Conservation (phyloP, 2,113 vertebrate species). For the Oreocharis arfaki region DNA sequence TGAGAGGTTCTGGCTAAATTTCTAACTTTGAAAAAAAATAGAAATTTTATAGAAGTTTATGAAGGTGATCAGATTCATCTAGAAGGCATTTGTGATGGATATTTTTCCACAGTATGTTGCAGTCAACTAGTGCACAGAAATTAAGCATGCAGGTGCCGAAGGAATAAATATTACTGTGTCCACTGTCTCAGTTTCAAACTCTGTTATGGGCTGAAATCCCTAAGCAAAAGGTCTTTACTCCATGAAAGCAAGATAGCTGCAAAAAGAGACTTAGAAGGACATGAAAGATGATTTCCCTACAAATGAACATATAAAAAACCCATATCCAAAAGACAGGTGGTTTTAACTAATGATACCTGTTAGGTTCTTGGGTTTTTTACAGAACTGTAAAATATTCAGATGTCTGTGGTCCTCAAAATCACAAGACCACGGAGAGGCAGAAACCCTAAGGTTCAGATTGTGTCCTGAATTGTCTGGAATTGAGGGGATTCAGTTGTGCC, state of each 20-base stretch:
- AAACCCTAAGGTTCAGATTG: background rate
- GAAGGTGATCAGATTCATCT: background rate
- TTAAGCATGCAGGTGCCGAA: background rate
- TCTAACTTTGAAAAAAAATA: background rate
- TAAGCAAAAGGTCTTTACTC: background rate
- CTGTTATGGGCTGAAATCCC: background rate
- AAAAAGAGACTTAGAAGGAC: background rate
- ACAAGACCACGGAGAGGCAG: background rate
- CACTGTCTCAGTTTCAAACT: background rate
- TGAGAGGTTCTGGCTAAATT: background rate
- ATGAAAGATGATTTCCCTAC: background rate
- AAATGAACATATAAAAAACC: background rate
- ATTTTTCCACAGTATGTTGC: background rate
- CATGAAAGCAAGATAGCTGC: background rate
- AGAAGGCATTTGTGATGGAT: background rate
- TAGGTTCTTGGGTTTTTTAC: background rate
- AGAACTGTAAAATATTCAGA: background rate
- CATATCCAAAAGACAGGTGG: background rate
- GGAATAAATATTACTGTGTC: background rate
- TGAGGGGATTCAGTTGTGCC: background rate
- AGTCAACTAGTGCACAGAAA: background rate
- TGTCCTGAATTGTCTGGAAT: background rate
- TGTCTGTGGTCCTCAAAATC: background rate
- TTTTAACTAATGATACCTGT: background rate
- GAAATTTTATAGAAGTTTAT: background rate